phyloP scores from a whole-genome alignment of 2,888 invertebrate genomes.

The Oscheius sp. region DNA sequence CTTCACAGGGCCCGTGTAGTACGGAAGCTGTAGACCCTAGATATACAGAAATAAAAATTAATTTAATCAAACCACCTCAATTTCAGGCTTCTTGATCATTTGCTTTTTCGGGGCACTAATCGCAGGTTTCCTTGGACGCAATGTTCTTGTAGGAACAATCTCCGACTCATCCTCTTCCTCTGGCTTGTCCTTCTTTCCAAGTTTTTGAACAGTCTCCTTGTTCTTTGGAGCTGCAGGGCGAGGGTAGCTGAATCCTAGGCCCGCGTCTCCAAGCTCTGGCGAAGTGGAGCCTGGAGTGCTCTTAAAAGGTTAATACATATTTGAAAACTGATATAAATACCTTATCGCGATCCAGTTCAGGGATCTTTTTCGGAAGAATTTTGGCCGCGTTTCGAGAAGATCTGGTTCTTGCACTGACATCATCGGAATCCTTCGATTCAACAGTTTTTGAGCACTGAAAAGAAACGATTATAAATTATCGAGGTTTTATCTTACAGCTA shows the following conservation, averaged over 20 bases:
- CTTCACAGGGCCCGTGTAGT: too few relatives aligned
- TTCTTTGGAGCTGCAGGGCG: background rate
- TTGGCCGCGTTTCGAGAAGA: too few relatives aligned
- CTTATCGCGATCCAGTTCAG: background rate
- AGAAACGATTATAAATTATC: too few relatives aligned
- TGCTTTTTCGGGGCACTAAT: background rate
- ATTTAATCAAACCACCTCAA: too few relatives aligned
- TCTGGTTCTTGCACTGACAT: too few relatives aligned
- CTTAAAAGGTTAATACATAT: background rate
- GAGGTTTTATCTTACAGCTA: too few relatives aligned
- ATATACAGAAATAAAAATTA: background rate
- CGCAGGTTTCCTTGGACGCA: background rate
- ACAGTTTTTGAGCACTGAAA: too few relatives aligned
- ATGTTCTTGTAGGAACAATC: background rate
- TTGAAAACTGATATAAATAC: background rate
- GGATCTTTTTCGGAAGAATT: too few relatives aligned
- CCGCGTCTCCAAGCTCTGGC: constrained; percentile 9
- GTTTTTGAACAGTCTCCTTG: background rate
- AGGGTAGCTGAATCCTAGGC: background rate
- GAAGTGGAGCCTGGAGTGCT: constrained; percentile 2
- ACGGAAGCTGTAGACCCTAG: background rate
- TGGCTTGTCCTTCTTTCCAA: too few relatives aligned
- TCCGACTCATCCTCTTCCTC: too few relatives aligned
- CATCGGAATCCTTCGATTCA: too few relatives aligned
- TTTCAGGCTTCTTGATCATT: background rate